Conservation (phyloP, 2,888 invertebrate species). For the Clanis bilineata region DNA sequence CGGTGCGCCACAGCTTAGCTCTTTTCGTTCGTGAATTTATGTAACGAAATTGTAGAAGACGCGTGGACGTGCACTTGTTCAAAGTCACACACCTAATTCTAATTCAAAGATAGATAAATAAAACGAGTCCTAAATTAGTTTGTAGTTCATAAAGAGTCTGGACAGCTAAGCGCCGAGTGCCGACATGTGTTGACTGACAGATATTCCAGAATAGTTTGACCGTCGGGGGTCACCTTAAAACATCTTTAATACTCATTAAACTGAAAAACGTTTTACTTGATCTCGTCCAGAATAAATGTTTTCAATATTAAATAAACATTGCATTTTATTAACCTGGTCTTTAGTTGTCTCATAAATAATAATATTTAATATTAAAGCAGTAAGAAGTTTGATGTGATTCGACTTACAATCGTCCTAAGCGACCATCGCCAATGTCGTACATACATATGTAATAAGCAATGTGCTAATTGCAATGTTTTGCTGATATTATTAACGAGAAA, state of each 20-base stretch:
- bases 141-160: neutral
- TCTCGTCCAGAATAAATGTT: neutral
- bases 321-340: neutral
- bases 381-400: too few relatives aligned
- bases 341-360: neutral
- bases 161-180: neutral
- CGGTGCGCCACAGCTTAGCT: too few relatives aligned
- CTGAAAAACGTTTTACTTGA: neutral
- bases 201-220: neutral
- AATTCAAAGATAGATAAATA: neutral
- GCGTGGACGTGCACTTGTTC: too few relatives aligned
- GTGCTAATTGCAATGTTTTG: too few relatives aligned
- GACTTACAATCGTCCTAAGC: too few relatives aligned
- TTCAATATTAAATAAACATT: neutral
- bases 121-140: neutral
- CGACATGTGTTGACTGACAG: neutral
- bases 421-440: too few relatives aligned
- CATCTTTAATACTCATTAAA: neutral
- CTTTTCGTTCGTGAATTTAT: too few relatives aligned
- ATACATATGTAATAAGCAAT: too few relatives aligned
- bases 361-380: too few relatives aligned
- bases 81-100: neutral
- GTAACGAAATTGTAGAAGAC: too few relatives aligned
- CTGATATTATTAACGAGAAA: too few relatives aligned
- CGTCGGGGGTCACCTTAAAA: neutral